phyloP scores from a whole-genome alignment of 2,888 invertebrate species.

The Hedya salicella region DNA sequence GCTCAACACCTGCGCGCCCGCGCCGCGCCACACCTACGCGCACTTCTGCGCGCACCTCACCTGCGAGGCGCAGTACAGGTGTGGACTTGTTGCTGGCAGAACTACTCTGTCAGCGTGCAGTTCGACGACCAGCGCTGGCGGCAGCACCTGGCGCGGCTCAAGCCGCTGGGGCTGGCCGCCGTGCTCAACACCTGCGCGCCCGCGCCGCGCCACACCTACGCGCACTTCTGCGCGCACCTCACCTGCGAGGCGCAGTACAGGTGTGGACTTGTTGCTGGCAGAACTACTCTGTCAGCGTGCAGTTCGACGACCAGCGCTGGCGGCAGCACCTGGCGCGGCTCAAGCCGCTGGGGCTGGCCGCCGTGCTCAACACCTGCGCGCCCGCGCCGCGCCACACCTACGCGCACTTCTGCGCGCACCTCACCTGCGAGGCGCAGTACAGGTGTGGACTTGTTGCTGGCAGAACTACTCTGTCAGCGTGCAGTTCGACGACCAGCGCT shows the following conservation, averaged over 20 bases:
- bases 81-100: too few relatives aligned
- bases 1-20: constrained; percentile 93
- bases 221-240: constrained; percentile 94
- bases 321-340: constrained; percentile 92
- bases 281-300: constrained; percentile 88
- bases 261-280: too few relatives aligned
- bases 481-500: too few relatives aligned
- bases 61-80: constrained; percentile 80
- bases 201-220: constrained; percentile 91
- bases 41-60: constrained; percentile 95
- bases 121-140: constrained; percentile 5
- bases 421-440: constrained; percentile 94
- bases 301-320: constrained; percentile 98
- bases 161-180: constrained; percentile 96
- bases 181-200: constrained; percentile 97
- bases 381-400: constrained; percentile 94
- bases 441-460: too few relatives aligned
- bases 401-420: constrained; percentile 96
- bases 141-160: constrained; percentile 90
- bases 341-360: constrained; percentile 96
- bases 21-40: constrained; percentile 91
- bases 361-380: constrained; percentile 97
- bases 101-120: too few relatives aligned
- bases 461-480: too few relatives aligned
- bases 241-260: constrained; percentile 82